A percentile compares a stretch with the other conserved stretches of the same genome.
Conservation (phyloP, 2,113 vertebrate genomes). For the Stegostoma tigrinum region DNA sequence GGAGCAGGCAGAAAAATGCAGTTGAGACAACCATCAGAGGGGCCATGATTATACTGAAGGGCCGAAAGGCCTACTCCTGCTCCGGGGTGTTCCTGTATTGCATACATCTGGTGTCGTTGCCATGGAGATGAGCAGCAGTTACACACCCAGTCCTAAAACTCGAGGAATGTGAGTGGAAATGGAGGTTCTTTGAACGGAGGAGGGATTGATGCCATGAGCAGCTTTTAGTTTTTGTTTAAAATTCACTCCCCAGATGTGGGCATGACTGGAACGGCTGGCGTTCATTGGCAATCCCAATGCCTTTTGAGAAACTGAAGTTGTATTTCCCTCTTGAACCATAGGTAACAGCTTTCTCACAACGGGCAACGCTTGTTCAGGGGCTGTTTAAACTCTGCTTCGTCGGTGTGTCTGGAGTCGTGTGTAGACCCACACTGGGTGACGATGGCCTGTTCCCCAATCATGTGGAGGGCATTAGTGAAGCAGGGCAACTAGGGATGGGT, state of each 20-base stretch:
- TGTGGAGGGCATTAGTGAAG: background rate
- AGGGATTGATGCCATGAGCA: background rate
- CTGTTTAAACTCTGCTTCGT: too few relatives aligned
- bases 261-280: background rate
- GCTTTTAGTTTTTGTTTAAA: background rate
- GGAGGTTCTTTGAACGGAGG: background rate
- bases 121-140: background rate
- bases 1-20: too few relatives aligned
- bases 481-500: background rate
- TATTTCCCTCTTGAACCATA: background rate
- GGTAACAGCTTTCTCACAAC: background rate
- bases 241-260: background rate
- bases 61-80: too few relatives aligned
- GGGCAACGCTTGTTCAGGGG: too few relatives aligned
- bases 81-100: too few relatives aligned
- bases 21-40: too few relatives aligned
- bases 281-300: background rate
- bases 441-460: background rate
- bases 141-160: background rate
- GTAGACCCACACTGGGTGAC: background rate
- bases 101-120: background rate
- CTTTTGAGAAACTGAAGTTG: background rate
- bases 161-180: background rate
- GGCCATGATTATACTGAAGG: too few relatives aligned
- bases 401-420: background rate